phyloP scores from a whole-genome alignment of 1,140 invertebrate species.

The Drosophila ficusphila region DNA sequence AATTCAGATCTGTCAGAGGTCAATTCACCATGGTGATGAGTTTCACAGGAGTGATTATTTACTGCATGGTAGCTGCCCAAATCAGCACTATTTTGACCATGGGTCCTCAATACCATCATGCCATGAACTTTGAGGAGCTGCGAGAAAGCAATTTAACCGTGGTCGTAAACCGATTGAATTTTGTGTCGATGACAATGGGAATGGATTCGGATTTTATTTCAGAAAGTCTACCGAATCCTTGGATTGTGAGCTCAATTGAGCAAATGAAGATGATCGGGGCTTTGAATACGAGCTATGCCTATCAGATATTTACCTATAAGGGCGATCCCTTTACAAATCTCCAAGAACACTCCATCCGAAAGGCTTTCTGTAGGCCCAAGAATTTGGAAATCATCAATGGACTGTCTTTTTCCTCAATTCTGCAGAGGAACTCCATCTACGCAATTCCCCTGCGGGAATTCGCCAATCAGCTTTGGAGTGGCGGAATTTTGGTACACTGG shows the following conservation, averaged over 20 bases:
- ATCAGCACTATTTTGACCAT: conserved; percentile 24
- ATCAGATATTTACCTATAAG: neutral
- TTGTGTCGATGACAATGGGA: neutral
- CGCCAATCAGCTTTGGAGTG: neutral
- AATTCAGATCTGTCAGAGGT: neutral
- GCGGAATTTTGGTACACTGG: neutral
- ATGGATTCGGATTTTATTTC: conserved; percentile 2
- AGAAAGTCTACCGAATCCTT: conserved; percentile 4
- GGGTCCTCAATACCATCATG: conserved; percentile 4
- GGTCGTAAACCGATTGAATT: neutral
- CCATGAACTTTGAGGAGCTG: neutral
- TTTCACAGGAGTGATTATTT: neutral
- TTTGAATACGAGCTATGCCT: conserved; percentile 44
- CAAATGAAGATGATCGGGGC: conserved; percentile 2
- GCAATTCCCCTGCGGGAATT: neutral
- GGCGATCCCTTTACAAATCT: neutral
- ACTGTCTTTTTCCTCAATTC: neutral
- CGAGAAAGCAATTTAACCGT: conserved; percentile 16
- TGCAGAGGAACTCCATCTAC: conserved; percentile 38
- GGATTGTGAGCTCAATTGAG: neutral
- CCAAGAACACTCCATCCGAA: neutral
- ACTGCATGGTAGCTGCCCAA: neutral
- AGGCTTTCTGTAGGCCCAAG: conserved; percentile 5
- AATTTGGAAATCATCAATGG: conserved; percentile 3
- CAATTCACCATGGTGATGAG: neutral